Evolutionary conservation across 2,888 invertebrate species (phyloP).

Genomic region (Lasioglossum leucozonium): DNA sequence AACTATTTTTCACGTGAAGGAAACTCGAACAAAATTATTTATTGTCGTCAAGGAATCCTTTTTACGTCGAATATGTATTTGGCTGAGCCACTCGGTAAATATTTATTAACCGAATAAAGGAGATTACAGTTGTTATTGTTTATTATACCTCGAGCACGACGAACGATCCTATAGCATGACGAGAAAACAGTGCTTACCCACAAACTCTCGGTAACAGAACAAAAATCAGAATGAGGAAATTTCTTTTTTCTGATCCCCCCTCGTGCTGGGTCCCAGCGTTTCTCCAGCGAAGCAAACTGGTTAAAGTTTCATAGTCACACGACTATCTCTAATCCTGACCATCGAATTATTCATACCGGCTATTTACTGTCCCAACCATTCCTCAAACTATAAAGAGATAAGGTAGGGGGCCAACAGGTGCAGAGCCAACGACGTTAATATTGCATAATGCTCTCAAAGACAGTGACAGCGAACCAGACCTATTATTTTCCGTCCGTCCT

Average conservation of each 20-base stretch:
- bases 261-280: not conserved
- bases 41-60: not conserved
- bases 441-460: not conserved
- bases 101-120: not conserved
- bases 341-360: not conserved
- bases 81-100: not conserved
- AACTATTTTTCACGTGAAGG: not conserved
- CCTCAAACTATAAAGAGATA: conserved; percentile 3
- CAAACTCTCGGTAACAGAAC: not conserved
- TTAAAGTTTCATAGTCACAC: not conserved
- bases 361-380: conserved; percentile 1
- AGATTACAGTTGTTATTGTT: not conserved
- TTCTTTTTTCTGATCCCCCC: not conserved
- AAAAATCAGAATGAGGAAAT: not conserved
- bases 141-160: not conserved
- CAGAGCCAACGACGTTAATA: not conserved
- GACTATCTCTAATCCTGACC: not conserved
- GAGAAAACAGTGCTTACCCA: not conserved
- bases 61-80: not conserved
- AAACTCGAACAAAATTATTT: not conserved
- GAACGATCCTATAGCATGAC: not conserved
- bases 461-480: not conserved
- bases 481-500: not conserved
- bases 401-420: not conserved
- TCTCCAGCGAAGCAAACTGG: not conserved